These are phyloP conservation scores for Reinhardtius hippoglossoides DNA, from an alignment of 2,113 vertebrate species.

Conservation along the genomic window DNA sequence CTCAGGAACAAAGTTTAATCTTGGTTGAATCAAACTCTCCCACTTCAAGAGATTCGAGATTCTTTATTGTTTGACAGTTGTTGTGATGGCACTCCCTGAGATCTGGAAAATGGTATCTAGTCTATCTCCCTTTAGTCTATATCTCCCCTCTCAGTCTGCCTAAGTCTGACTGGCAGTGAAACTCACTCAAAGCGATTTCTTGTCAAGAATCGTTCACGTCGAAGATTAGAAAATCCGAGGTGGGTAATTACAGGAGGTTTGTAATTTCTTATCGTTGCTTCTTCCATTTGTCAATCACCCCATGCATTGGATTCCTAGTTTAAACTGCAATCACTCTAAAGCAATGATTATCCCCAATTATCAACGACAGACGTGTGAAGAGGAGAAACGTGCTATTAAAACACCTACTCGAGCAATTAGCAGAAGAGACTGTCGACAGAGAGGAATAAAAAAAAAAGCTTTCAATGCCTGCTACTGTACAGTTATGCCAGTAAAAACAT, in stretches of 20 bases:
- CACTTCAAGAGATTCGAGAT: too few species aligned
- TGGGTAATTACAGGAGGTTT: too few species aligned
- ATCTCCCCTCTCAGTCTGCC: too few species aligned
- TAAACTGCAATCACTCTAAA: slow-evolving; percentile 4
- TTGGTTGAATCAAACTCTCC: not conserved
- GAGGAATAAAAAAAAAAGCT: not conserved
- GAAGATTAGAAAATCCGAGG: not conserved
- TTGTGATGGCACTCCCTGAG: too few species aligned
- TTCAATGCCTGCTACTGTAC: not conserved
- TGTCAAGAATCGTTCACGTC: not conserved
- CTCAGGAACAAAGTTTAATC: not conserved
- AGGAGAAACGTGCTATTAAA: slow-evolving; percentile 7
- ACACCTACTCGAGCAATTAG: slow-evolving; percentile 22
- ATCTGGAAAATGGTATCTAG: too few species aligned
- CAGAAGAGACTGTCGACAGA: not conserved
- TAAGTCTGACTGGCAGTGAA: too few species aligned
- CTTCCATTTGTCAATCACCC: not conserved
- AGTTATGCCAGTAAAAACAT: not conserved
- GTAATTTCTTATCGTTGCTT: not conserved
- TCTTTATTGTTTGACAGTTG: too few species aligned
- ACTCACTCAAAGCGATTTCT: not conserved
- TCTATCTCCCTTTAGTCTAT: too few species aligned
- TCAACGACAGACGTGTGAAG: not conserved
- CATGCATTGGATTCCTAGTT: not conserved
- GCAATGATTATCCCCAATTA: slow-evolving; percentile 6